Evolutionary conservation across 2,888 invertebrate species (phyloP), one percentile per base, ranked within the genome.

Genomic region (Alloscopus bannaensis): DNA sequence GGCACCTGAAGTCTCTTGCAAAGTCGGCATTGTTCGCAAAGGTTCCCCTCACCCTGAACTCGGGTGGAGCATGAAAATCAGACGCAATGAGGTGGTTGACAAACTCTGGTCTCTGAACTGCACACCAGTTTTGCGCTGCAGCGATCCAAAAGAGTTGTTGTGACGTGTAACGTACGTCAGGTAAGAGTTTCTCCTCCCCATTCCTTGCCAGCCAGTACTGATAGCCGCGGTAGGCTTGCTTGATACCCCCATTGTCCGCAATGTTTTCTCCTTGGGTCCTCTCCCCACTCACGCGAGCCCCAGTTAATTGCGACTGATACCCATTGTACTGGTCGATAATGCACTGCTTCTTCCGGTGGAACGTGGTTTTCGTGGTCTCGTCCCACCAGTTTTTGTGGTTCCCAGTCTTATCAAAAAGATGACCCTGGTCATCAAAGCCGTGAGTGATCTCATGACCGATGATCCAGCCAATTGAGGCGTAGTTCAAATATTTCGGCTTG

Each of bases 261-360:
- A 97, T 97, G 88, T 97, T 97, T 88, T 97, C 97, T 16, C 96
- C 96, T 89, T 96, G 95, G 0, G 96, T 65, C 18, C 88, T 88
- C 70, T 95, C 92, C 50, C 97, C 97, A 87, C 96, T 96, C 66
- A 97, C 88, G 95, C 95, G 88, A 22, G 62, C 87, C 83, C 90
- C 90, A 83, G 89, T 90, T 84, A 89, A 88, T 3, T 89, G 87
- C 24, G 90, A 87, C 85, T 84, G 77, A 24, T 26, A 90, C 80
- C 89, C 88, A 36, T 88, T 88, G 81, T 90, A 90, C 83, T 90
- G 90, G 28, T 89, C 87, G 45, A 90, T 88, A 66, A 90, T 89
- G 84, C 90, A 90, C 83, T 88, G 87, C 8, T 90, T 87, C 69
- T 87, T 87, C 8, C 88, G 84, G 52, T 88, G 87, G 86, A 89